Conservation (phyloP, 2,888 invertebrate genomes). For the Cephonodes hylas region DNA sequence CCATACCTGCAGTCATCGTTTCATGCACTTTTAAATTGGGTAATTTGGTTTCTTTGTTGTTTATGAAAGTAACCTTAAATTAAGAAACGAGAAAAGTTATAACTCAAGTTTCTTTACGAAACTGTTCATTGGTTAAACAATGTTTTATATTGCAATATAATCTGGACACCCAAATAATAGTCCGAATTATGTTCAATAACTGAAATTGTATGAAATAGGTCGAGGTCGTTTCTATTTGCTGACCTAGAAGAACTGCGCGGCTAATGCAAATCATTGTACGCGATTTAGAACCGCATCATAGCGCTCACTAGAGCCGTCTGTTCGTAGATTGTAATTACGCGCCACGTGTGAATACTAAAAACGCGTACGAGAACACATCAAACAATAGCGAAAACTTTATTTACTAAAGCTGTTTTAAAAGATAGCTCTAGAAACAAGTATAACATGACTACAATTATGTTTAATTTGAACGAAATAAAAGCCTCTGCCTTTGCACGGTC, state of each 20-base stretch:
- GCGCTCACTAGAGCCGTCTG: conserved; percentile 8
- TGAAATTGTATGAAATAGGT: conserved; percentile 65
- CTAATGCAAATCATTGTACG: conserved; percentile 30
- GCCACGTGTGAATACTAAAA: not conserved
- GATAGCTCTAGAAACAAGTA: not conserved
- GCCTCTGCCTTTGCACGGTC: too few relatives aligned
- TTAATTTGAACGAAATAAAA: not conserved
- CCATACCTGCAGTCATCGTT: too few relatives aligned
- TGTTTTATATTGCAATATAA: not conserved
- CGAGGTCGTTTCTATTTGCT: conserved; percentile 56
- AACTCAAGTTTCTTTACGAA: too few relatives aligned
- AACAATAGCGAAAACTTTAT: not conserved
- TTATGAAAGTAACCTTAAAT: too few relatives aligned
- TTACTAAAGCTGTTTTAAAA: not conserved
- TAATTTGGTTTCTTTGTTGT: too few relatives aligned
- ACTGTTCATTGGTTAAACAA: not conserved
- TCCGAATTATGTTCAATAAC: conserved; percentile 53
- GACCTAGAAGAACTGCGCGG: conserved; percentile 44
- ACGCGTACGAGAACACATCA: not conserved
- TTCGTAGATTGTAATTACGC: not conserved
- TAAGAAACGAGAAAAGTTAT: too few relatives aligned
- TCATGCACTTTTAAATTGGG: too few relatives aligned
- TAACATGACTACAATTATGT: not conserved
- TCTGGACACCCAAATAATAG: conserved; percentile 22
- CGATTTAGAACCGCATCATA: conserved; percentile 37